Base-by-base conservation (phyloP, 2,888 invertebrate species). In the Ernsta delagoae region DNA sequence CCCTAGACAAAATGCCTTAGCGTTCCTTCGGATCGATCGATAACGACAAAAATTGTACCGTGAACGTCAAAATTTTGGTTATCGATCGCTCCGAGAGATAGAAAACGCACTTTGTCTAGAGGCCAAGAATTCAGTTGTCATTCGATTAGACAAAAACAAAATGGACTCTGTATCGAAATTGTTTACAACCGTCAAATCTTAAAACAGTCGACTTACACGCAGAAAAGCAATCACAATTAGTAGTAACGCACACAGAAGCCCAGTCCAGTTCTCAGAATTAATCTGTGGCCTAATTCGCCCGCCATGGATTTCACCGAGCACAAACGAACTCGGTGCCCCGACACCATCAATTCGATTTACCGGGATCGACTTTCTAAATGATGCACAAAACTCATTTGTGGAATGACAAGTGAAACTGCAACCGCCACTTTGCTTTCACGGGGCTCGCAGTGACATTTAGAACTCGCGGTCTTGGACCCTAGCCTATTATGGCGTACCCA, bases 371-470 rank as follows among this genome's bases (percentile, higher is more conserved):
- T 91, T 90, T 91, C 91, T 88, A 90, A 90, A 87, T 86, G 87
- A 90, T 89, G 89, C 81, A 87, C 89, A 82, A 87, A 89, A 85
- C 85, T 87, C 88, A 92, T 91, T 91, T 88, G 84, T 80, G 78
- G 81, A 86, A 87, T 90, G 87, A 89, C 89, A 86, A 89, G 88
- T 85, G 86, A 87, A 86, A 89, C 82, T 84, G 83, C 81, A 76
- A 76, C 78, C 77, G 78, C 77, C 75, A 75, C 74, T 71, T 78
- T 75, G 82, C 90, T 90, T 89, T 90, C 88, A 75, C 87, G 72
- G 79, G 71, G 76, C 73, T 73, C 74, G 72, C 83, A 80, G 77
- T 84, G 83, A 86, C 85, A 86, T 86, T 83, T 79, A 80, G 60
- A 61, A 45, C 45, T 54, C 43, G 59, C 59, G 53, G 9, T 24